phyloP scores from a whole-genome alignment of 2,797 vertebrate species.

The Amblyraja radiata region DNA sequence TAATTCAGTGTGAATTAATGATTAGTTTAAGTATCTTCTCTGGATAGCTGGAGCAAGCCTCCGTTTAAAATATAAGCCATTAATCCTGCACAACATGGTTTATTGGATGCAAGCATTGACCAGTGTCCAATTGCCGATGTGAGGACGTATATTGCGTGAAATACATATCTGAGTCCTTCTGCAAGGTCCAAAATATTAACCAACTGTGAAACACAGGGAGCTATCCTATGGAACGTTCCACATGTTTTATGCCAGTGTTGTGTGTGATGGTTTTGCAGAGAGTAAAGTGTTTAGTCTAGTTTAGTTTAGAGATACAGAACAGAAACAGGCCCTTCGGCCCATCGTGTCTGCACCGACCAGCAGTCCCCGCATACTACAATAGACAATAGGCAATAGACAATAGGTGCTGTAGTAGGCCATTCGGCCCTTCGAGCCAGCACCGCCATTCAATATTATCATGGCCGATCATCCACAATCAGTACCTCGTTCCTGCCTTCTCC shows the following conservation, averaged over 20 bases:
- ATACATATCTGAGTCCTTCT: neutral
- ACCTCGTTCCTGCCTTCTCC: too few species aligned
- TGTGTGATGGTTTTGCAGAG: neutral
- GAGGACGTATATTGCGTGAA: slow-evolving; percentile 16
- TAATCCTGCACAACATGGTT: neutral
- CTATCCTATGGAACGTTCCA: neutral
- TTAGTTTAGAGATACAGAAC: too few species aligned
- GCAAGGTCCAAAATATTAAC: slow-evolving; percentile 14
- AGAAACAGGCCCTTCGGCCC: too few species aligned
- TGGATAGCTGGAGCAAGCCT: neutral
- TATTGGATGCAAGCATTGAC: slow-evolving; percentile 3
- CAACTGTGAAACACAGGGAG: neutral
- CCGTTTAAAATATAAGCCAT: slow-evolving; percentile 6
- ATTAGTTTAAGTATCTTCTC: neutral
- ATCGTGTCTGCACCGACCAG: too few species aligned
- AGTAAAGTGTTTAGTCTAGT: too few species aligned
- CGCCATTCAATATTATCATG: too few species aligned
- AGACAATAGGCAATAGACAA: too few species aligned
- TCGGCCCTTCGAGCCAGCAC: too few species aligned
- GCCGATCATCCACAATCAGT: too few species aligned
- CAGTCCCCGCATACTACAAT: too few species aligned
- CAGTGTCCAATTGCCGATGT: slow-evolving; percentile 16
- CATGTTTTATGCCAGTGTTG: neutral
- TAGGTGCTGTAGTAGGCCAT: too few species aligned
- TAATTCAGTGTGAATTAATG: slow-evolving; percentile 30